phyloP scores from a whole-genome alignment of 2,888 invertebrate genomes.

The Linnaemya vulpina region DNA sequence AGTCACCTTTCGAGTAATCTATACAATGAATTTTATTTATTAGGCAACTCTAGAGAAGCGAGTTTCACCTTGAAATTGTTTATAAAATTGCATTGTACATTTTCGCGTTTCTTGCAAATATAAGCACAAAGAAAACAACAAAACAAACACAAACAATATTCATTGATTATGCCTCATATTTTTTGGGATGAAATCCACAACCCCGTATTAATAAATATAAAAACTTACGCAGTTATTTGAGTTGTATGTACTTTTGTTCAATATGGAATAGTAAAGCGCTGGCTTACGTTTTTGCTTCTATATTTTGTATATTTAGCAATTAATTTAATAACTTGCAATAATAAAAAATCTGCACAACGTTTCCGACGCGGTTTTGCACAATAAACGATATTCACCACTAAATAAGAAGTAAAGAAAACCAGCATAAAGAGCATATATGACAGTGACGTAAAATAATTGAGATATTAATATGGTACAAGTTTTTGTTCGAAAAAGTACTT shows the following conservation, averaged over 20 bases:
- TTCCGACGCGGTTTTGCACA: conserved; percentile 65
- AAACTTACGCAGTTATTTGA: conserved; percentile 37
- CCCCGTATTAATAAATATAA: not conserved
- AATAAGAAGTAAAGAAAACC: conserved; percentile 39
- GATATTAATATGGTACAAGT: not conserved
- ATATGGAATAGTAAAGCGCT: not conserved
- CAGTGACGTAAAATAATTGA: not conserved
- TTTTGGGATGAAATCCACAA: no score
- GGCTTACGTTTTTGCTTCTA: not conserved
- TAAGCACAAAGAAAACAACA: conserved; percentile 39
- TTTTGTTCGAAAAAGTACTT: not conserved
- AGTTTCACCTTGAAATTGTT: conserved; percentile 62
- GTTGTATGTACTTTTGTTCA: not conserved
- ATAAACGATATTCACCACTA: conserved; percentile 54
- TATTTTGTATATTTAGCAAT: not conserved
- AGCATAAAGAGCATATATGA: conserved; percentile 40
- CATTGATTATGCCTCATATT: conserved; percentile 48
- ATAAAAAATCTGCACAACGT: conserved; percentile 35
- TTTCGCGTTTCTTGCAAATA: conserved; percentile 2
- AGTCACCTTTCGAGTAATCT: no score
- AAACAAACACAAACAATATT: conserved; percentile 42
- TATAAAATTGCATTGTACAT: conserved; percentile 62
- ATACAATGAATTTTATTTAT: no score
- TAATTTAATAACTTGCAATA: not conserved
- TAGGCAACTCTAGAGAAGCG: conserved; percentile 2